Base-by-base conservation (phyloP, 2,113 vertebrate species). In the Megaleporinus macrocephalus region DNA sequence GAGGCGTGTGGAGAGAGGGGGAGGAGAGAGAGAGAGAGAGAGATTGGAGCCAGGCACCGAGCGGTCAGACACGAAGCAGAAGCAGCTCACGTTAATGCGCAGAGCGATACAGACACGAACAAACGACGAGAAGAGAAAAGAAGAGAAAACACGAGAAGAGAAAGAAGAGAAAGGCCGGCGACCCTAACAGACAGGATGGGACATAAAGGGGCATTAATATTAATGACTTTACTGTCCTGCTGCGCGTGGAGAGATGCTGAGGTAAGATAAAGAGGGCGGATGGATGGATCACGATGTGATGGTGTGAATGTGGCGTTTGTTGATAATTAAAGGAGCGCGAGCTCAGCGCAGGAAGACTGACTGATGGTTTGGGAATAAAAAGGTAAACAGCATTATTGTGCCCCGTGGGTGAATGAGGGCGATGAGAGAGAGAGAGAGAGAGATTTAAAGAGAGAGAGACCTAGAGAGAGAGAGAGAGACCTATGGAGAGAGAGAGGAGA, bases 141-240 rank as follows among this genome's bases (percentile, higher is more conserved):
- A 68, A 55, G n/a, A n/a, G n/a, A n/a, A n/a, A n/a, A n/a, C n/a
- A n/a, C n/a, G n/a, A 74, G 57, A 51, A 69, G 5, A 61, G 20
- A 29, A 65, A 59, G 62, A 20, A 70, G 51, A 83, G 53, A 72
- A 59, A 72, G 66, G 33, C 12, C 18, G 44, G 26, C 41, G 13
- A 44, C 26, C 18, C 26, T 44, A 76, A 16, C 22, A 22, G 29
- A 73, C 41, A 83, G 73, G 61, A 86, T 86, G 85, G 82, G 85
- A 68, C 75, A 78, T 80, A 86, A 78, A 73, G 66, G 61, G 59
- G 78, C 74, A 53, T 30, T 74, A 4, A 70, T 51, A 51, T 71
- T 86, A 49, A 86, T 83, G 73, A 86, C 74, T 76, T 73, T 86
- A 76, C 62, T 86, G 85, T 76, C 81, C 70, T 82, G 27, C 76